Percentiles rank a stretch among this genome's conserved stretches.
Conservation (phyloP, 1,140 invertebrate genomes). For the Lepidurus apus region DNA sequence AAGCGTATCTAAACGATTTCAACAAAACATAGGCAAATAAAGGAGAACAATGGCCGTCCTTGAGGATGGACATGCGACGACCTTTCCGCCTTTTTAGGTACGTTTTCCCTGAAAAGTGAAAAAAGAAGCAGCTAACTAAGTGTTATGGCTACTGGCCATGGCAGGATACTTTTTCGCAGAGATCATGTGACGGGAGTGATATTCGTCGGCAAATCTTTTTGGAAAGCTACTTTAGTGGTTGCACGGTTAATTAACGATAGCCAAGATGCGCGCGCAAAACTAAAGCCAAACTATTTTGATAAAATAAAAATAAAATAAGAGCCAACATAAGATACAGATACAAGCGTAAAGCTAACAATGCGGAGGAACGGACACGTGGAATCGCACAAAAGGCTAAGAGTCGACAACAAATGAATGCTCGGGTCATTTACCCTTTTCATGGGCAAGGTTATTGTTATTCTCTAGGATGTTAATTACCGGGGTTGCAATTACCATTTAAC, state of each 20-base stretch:
- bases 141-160: background rate
- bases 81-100: background rate
- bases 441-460: background rate
- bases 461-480: background rate
- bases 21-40: background rate
- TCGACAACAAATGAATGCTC: too few relatives aligned
- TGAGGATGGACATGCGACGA: background rate
- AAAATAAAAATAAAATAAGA: background rate
- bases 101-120: background rate
- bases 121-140: background rate
- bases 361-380: too few relatives aligned
- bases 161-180: background rate
- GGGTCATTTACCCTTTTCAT: background rate
- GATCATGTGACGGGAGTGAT: background rate
- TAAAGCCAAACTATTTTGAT: background rate
- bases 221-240: background rate
- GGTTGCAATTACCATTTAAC: conserved; percentile 16
- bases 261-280: background rate
- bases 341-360: background rate
- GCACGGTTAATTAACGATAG: background rate
- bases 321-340: background rate
- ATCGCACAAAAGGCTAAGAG: too few relatives aligned
- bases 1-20: background rate
- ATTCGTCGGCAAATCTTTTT: background rate
- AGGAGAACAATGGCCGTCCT: background rate